Evolutionary conservation across 2,113 vertebrate species (phyloP).

Genomic region (Campylomormyrus tamandua): DNA sequence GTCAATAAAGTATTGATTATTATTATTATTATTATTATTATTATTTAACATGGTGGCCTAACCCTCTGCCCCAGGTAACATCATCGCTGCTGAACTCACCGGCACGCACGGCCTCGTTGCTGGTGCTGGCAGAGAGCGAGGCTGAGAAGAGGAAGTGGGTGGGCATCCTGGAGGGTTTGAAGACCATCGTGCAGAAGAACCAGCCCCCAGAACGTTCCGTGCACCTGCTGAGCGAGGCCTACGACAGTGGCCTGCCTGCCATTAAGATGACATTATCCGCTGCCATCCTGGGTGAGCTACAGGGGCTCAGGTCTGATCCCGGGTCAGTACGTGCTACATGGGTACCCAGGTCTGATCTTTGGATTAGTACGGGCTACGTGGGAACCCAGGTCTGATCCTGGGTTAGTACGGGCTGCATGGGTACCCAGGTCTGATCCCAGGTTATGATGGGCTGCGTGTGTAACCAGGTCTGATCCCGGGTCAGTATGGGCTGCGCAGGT

Average conservation of each 20-base stretch:
- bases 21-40: not conserved
- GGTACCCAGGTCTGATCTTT: too few relatives aligned
- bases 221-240: slow-evolving; percentile 84
- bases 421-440: not conserved
- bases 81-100: slow-evolving; percentile 78
- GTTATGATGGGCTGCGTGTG: not conserved
- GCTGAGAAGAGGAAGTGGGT: slow-evolving; percentile 93
- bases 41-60: not conserved
- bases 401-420: not conserved
- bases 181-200: slow-evolving; percentile 85
- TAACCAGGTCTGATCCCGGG: not conserved
- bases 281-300: slow-evolving; percentile 74
- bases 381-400: not conserved
- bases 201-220: slow-evolving; percentile 71
- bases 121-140: slow-evolving; percentile 89
- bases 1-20: not conserved
- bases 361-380: not conserved
- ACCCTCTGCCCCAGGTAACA: slow-evolving; percentile 69
- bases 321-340: not conserved
- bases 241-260: slow-evolving; percentile 83
- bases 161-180: slow-evolving; percentile 84
- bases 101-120: slow-evolving; percentile 74
- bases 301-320: not conserved
- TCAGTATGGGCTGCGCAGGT: not conserved
- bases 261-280: slow-evolving; percentile 82